phyloP scores from a whole-genome alignment of 1,140 invertebrate species.

The Trichonephila inaurata region DNA sequence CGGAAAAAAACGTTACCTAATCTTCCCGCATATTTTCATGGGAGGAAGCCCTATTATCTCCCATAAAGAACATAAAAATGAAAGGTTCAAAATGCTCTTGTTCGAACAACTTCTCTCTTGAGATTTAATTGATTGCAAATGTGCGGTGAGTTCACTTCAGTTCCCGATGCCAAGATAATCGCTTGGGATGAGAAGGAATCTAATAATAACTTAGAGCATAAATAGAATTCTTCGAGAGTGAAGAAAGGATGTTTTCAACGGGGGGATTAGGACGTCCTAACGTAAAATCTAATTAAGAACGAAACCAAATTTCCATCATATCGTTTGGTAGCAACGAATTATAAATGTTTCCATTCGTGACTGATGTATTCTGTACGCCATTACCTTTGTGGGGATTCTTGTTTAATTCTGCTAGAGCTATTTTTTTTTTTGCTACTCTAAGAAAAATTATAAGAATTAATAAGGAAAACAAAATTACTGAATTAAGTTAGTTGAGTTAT shows the following conservation, averaged over 20 bases:
- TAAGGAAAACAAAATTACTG: too few species aligned
- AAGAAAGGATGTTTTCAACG: background rate
- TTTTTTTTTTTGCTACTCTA: too few species aligned
- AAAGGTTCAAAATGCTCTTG: too few species aligned
- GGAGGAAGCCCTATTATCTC: too few species aligned
- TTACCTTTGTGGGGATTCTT: too few species aligned
- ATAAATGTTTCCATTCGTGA: background rate
- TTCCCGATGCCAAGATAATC: background rate
- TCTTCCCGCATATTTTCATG: too few species aligned
- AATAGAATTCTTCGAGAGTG: background rate
- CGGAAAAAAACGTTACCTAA: too few species aligned
- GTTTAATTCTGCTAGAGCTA: too few species aligned
- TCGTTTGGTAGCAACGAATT: background rate
- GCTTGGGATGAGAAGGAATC: background rate
- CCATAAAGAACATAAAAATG: too few species aligned
- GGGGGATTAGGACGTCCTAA: background rate
- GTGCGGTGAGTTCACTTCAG: background rate
- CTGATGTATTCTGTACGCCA: background rate
- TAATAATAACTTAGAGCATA: background rate
- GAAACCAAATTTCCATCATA: background rate
- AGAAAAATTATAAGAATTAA: too few species aligned
- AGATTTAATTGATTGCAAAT: background rate
- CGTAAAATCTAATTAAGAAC: background rate
- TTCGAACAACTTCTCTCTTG: background rate
- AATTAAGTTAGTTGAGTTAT: too few species aligned